These are phyloP conservation scores for Tetramorium parvispinum DNA, from an alignment of 1,140 invertebrate species.

Conservation along the genomic window DNA sequence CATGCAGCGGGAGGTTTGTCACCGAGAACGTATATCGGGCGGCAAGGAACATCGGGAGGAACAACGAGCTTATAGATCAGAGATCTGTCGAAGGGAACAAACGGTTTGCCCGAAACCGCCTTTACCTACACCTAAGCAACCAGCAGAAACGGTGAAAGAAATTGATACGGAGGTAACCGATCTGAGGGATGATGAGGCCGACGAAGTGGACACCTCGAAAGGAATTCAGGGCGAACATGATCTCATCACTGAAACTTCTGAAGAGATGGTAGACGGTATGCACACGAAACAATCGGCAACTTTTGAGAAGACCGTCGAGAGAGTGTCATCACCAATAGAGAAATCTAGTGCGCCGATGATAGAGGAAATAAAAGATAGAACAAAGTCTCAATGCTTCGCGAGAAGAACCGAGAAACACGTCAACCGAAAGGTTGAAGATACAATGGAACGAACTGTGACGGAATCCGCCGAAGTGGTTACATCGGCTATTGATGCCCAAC, in stretches of 20 bases:
- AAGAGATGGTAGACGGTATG: conserved; percentile 81
- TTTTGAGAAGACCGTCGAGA: conserved; percentile 82
- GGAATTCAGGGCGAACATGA: conserved; percentile 83
- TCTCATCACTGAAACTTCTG: conserved; percentile 81
- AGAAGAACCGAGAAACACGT: conserved; percentile 66
- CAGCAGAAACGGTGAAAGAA: conserved; percentile 72
- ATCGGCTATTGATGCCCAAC: conserved; percentile 80
- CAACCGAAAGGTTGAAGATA: conserved; percentile 67
- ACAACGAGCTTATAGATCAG: conserved; percentile 75
- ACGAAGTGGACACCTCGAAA: conserved; percentile 69
- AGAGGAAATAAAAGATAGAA: conserved; percentile 18
- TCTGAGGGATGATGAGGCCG: conserved; percentile 68
- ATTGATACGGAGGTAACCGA: conserved; percentile 73
- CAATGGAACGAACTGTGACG: conserved; percentile 65
- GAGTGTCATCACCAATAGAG: conserved; percentile 74
- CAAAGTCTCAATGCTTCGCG: neutral
- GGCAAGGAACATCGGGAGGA: conserved; percentile 77
- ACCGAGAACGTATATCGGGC: conserved; percentile 75
- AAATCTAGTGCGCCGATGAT: neutral
- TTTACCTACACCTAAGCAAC: conserved; percentile 56
- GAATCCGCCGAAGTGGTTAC: conserved; percentile 78
- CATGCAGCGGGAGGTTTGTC: conserved; percentile 74
- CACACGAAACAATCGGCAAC: conserved; percentile 83
- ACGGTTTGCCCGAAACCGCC: conserved; percentile 68
- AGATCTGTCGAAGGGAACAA: conserved; percentile 62